These are phyloP conservation scores for Perccottus glenii DNA, from an alignment of 2,113 vertebrate genomes.

Conservation along the genomic window DNA sequence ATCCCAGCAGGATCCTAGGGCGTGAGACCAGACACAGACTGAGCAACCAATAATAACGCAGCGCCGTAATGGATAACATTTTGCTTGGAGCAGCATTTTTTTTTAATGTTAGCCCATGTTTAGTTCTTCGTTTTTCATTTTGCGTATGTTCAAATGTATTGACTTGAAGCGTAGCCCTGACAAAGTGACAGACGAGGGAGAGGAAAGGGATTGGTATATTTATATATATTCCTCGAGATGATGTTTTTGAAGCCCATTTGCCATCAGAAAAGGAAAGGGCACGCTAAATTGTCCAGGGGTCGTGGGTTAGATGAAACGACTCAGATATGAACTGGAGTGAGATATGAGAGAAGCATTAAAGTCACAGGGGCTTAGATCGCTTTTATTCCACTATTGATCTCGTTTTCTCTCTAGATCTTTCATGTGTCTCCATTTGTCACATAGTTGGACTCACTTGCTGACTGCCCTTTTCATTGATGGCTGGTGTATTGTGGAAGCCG, in stretches of 20 bases:
- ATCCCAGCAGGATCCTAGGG: constrained; percentile 57
- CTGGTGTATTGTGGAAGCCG: constrained; percentile 5
- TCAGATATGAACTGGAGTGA: constrained; percentile 51
- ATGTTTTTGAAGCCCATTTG: constrained; percentile 24
- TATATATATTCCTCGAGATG: constrained; percentile 20
- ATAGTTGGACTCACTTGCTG: constrained; percentile 12
- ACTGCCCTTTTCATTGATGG: constrained; percentile 1
- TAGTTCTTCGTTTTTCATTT: constrained; percentile 36
- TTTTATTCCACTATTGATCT: constrained; percentile 66
- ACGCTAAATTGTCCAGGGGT: constrained; percentile 33
- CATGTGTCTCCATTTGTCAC: constrained; percentile 31
- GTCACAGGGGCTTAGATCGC: constrained; percentile 39
- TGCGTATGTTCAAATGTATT: constrained; percentile 26
- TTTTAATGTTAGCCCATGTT: constrained; percentile 18
- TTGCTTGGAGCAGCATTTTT: constrained; percentile 45
- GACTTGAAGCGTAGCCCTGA: constrained; percentile 27
- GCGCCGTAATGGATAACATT: constrained; percentile 27
- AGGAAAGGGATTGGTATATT: constrained; percentile 11
- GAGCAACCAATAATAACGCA: constrained; percentile 44
- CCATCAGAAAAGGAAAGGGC: constrained; percentile 31
- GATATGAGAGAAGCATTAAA: constrained; percentile 45
- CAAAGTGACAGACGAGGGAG: constrained; percentile 33
- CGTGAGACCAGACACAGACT: constrained; percentile 48
- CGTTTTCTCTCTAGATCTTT: constrained; percentile 36
- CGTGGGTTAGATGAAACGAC: constrained; percentile 57